phyloP scores from a whole-genome alignment of 2,797 vertebrate genomes.

The Limosa lapponica region DNA sequence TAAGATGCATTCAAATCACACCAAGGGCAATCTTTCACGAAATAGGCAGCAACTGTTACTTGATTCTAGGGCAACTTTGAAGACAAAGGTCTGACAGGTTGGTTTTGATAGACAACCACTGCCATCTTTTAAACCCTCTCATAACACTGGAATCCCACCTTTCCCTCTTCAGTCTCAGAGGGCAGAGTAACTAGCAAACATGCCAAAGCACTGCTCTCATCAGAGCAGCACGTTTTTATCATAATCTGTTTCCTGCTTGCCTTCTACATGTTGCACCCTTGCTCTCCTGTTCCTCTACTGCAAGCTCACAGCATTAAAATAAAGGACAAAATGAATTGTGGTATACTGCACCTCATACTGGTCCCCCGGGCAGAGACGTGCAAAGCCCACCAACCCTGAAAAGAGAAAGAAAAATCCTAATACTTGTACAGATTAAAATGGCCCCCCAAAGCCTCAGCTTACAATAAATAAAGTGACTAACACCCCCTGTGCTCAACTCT shows the following conservation, averaged over 20 bases:
- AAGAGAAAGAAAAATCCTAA: constrained; percentile 31
- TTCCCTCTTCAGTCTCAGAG: neutral
- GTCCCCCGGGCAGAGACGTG: constrained; percentile 95
- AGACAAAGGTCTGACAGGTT: neutral
- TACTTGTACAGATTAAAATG: neutral
- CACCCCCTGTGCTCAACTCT: neutral
- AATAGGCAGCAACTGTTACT: neutral
- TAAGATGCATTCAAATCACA: neutral
- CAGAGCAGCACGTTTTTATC: neutral
- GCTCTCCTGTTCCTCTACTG: neutral
- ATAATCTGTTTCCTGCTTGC: neutral
- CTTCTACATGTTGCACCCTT: neutral
- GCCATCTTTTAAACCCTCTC: neutral
- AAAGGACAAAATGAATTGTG: neutral
- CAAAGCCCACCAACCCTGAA: constrained; percentile 93
- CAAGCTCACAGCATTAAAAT: neutral
- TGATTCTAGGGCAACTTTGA: neutral
- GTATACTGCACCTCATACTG: constrained; percentile 90
- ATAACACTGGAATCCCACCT: no score
- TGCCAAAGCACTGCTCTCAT: neutral
- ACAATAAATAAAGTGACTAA: neutral
- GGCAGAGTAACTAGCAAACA: fast-evolving
- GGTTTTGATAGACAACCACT: neutral
- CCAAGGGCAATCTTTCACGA: neutral
- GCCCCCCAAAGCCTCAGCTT: neutral